These are phyloP conservation scores for Lycocerus yunnanus DNA, from an alignment of 2,888 invertebrate species.

Conservation along the genomic window DNA sequence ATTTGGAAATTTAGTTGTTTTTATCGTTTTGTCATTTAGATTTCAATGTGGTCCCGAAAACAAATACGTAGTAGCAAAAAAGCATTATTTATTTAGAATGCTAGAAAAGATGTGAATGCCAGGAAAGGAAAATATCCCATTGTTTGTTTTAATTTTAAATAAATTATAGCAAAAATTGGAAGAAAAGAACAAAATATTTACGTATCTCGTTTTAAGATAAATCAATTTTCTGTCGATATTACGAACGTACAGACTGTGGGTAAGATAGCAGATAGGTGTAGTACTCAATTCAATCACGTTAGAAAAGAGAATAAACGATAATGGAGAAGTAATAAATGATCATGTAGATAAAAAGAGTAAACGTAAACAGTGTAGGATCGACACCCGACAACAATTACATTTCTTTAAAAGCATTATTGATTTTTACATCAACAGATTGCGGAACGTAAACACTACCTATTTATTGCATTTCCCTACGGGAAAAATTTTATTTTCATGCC, in stretches of 20 bases:
- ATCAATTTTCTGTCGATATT: neutral
- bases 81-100: neutral
- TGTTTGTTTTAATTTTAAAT: neutral
- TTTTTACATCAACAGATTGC: slow-evolving; percentile 22
- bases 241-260: neutral
- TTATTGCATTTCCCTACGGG: slow-evolving; percentile 14
- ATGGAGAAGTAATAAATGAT: slow-evolving; percentile 13
- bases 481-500: slow-evolving; percentile 9
- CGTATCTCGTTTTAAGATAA: neutral
- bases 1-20: neutral
- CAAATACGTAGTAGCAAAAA: neutral
- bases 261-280: neutral
- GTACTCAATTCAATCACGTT: neutral
- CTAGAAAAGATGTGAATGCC: neutral
- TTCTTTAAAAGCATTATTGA: slow-evolving; percentile 21
- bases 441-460: slow-evolving; percentile 9
- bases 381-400: slow-evolving; percentile 14
- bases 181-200: neutral
- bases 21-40: neutral
- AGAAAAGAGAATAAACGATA: neutral
- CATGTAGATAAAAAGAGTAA: slow-evolving; percentile 7
- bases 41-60: neutral
- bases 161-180: neutral
- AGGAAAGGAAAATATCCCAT: neutral
- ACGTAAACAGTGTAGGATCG: slow-evolving; percentile 15